phyloP scores from a whole-genome alignment of 2,888 invertebrate species.

The Seira sanloemensis region DNA sequence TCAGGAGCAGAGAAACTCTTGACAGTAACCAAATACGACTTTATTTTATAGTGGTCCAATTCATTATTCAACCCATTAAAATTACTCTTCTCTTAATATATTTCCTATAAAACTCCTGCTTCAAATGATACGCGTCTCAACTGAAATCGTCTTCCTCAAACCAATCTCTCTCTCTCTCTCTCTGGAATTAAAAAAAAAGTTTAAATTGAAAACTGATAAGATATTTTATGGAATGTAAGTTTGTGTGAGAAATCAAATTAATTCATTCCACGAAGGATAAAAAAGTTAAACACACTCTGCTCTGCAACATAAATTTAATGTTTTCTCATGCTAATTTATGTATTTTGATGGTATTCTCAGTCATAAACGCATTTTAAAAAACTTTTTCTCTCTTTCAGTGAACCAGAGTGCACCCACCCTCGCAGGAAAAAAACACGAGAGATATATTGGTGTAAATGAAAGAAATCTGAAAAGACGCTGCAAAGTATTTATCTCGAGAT shows the following conservation, averaged over 20 bases:
- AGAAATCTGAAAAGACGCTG: too few relatives aligned
- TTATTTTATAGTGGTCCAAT: constrained; percentile 20
- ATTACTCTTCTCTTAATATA: constrained; percentile 21
- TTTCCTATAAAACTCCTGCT: constrained; percentile 4
- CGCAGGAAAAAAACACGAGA: neutral
- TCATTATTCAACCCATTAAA: constrained; percentile 52
- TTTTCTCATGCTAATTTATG: neutral
- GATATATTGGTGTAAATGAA: too few relatives aligned
- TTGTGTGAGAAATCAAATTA: constrained; percentile 58
- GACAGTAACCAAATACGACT: neutral
- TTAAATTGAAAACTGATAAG: constrained; percentile 28
- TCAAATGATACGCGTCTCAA: too few relatives aligned
- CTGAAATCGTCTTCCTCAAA: too few relatives aligned
- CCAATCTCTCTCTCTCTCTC: constrained; percentile 17
- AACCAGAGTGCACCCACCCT: constrained; percentile 22
- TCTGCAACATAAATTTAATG: constrained; percentile 20
- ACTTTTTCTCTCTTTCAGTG: too few relatives aligned
- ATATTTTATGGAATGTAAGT: constrained; percentile 29
- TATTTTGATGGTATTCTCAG: neutral
- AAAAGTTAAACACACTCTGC: neutral
- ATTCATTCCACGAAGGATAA: constrained; percentile 41
- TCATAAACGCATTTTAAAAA: constrained; percentile 11
- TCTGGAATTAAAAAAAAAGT: constrained; percentile 7
- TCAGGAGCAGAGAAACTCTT: too few relatives aligned
- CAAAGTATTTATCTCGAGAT: too few relatives aligned